Evolutionary conservation across 1,140 invertebrate species (phyloP), one percentile per base, ranked within the genome.

Genomic region (Protaetia brevitarsis): DNA sequence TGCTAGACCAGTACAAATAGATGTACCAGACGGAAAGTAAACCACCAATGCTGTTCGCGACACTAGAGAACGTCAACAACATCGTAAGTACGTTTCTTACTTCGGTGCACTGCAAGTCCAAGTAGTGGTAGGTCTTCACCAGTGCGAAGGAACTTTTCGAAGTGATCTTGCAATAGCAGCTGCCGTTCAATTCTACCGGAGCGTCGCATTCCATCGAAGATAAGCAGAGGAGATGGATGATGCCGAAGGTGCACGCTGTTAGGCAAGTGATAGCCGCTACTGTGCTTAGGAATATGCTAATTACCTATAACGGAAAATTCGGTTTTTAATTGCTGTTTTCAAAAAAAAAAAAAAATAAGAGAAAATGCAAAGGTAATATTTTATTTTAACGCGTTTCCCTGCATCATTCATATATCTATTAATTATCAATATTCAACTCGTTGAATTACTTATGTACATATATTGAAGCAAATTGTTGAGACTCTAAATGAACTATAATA

Each of bases 101-200:
- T 69, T 82, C 80, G 0, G 71, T 67, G 66, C 82, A 83, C 27
- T 74, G 77, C 10, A 83, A 73, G 63, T 82, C 81, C 11, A 73
- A 66, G 67, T 83, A 83, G 56, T 77, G 76, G 68, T 74, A 77
- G 65, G 63, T 71, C 10, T 71, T 66, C 2, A 66, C 66, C n/a
- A 69, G 66, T 26, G 69, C 45, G 8, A 45, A 34, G 27, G 59
- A 36, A 36, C 64, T 21, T 10, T 68, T 69, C 26, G 69, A 70
- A 19, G 51, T 34, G 13, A 68, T 41, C 45, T 66, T 66, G 59
- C 78, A 80, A 8, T 74, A 45, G 69, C 78, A 81, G 21, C 74
- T 75, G 2, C 73, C 68, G 65, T 75, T 76, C 8, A 71, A 62
- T 45, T 76, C 66, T 16, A 72, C 69, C 13, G 77, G 73, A 31